Evolutionary conservation across 2,888 invertebrate species (phyloP), one percentile per base, ranked within the genome.

Genomic region (Pyrrhosoma nymphula): DNA sequence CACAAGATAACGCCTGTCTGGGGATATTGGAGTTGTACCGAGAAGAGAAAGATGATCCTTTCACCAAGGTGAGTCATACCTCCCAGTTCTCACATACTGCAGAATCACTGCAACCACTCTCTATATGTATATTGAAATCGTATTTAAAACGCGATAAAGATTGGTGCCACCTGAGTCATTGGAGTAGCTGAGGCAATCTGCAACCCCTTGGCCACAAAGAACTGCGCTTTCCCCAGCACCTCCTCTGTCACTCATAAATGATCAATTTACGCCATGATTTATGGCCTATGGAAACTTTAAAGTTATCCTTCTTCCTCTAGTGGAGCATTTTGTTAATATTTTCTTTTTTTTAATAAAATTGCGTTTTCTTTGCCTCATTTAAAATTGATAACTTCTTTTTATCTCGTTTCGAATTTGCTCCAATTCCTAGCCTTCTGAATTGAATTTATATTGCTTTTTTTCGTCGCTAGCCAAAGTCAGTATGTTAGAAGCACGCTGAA

Each of bases 21-120:
- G 93, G 93, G 47, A 69, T 93, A 39, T 47, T 93, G n/a, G 93
- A 93, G 93, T 69, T 93, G 69, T 93, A 69, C 47, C 63, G 93
- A 26, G 93, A 93, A 26, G 69, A 93, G 16, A 35, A 55, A 20
- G 93, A 93, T 69, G 69, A 93, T 47, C 26, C 69, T 18, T 93
- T 93, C 93, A 93, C 93, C 47, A 8, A 26, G 93, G 93, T 93
- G 56, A 69, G 82, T 82, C 30, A 82, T 14, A 35, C 0, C 14
- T 30, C 18, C 30, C 16, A 30, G 35, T 35, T 14, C 35, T 18
- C 14, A 1, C 82, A n/a, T 4, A 12, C 26, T 69, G 69, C n/a
- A n/a, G n/a, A 69, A 69, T 69, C 69, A 35, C 82, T 35, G 30
- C 1, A 18, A 3, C 14, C 14, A 0, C 82, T 3, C 35, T 82